Evolutionary conservation across 2,797 vertebrate species (phyloP).

Genomic region (Poeciliopsis presidionis): DNA sequence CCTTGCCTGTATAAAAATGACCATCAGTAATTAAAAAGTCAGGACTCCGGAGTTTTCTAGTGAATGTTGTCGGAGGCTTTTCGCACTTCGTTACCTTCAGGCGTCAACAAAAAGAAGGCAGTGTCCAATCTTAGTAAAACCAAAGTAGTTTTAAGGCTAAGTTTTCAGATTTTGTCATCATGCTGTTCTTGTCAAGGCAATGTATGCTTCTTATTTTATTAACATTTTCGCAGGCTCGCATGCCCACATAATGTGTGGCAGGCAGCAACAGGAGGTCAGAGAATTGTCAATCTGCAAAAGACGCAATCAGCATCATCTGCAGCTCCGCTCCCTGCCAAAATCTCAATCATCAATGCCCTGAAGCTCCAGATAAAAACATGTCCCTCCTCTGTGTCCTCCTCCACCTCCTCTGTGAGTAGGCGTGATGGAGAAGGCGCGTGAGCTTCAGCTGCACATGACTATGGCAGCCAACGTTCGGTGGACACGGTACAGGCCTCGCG

Average conservation of each 20-base stretch:
- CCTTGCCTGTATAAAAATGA: background rate
- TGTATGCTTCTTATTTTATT: background rate
- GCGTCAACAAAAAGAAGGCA: background rate
- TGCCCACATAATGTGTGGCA: background rate
- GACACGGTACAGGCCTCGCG: constrained; percentile 39
- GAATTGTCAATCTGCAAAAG: constrained; percentile 16
- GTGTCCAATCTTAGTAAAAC: background rate
- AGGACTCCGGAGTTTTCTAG: background rate
- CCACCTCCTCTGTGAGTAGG: constrained; percentile 65
- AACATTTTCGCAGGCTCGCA: background rate
- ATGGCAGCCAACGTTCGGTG: constrained; percentile 34
- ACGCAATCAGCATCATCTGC: constrained; percentile 29
- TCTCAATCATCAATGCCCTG: constrained; percentile 31
- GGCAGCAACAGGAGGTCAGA: constrained; percentile 27
- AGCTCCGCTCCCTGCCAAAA: constrained; percentile 35
- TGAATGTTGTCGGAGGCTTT: background rate
- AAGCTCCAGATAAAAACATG: constrained; percentile 43
- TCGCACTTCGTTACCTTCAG: background rate
- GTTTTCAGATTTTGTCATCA: background rate
- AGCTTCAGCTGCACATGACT: constrained; percentile 36
- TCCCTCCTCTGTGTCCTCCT: constrained; percentile 56
- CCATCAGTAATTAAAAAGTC: background rate
- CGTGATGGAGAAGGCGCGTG: constrained; percentile 65
- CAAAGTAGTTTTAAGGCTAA: background rate
- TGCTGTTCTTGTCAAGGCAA: background rate